Conservation (phyloP, 1,140 invertebrate genomes). For the Calliopsis andreniformis region DNA sequence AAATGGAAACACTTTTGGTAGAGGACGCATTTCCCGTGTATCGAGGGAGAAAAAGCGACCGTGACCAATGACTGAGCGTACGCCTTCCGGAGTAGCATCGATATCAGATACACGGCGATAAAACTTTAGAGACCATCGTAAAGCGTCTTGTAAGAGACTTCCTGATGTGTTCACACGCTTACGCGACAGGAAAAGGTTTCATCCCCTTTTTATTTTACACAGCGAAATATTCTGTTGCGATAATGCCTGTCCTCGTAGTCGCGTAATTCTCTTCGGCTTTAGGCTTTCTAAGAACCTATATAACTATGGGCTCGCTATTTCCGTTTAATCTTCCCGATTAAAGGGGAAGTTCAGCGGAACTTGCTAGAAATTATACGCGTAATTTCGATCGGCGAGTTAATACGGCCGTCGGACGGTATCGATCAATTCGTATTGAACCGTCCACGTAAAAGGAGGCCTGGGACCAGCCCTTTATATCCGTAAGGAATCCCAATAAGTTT, state of each 20-base stretch:
- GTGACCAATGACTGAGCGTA: not conserved
- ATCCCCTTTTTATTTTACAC: not conserved
- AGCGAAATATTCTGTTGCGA: no score
- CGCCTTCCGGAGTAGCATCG: not conserved
- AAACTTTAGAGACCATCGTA: conserved; percentile 14
- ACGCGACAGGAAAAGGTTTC: conserved; percentile 16
- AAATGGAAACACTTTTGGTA: not conserved
- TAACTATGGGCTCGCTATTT: not conserved
- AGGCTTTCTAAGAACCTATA: not conserved
- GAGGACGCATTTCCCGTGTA: not conserved
- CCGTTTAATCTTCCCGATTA: conserved; percentile 22
- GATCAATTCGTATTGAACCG: conserved; percentile 45
- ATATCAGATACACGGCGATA: conserved; percentile 16
- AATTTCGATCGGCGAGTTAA: conserved; percentile 41
- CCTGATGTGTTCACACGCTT: not conserved
- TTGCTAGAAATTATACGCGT: conserved; percentile 21
- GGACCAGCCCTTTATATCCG: conserved; percentile 52
- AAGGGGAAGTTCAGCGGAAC: not conserved
- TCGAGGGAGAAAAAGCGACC: not conserved
- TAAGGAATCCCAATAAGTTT: conserved; percentile 67
- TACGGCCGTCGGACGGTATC: conserved; percentile 30
- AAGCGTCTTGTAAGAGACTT: conserved; percentile 15
- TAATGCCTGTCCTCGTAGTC: conserved; percentile 3
- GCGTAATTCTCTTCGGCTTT: not conserved
- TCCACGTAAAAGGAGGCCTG: conserved; percentile 26